A percentile compares a stretch with the other conserved stretches of the same genome.
These are phyloP conservation scores for Patella caerulea DNA, from an alignment of 2,888 invertebrate genomes.

Conservation along the genomic window DNA sequence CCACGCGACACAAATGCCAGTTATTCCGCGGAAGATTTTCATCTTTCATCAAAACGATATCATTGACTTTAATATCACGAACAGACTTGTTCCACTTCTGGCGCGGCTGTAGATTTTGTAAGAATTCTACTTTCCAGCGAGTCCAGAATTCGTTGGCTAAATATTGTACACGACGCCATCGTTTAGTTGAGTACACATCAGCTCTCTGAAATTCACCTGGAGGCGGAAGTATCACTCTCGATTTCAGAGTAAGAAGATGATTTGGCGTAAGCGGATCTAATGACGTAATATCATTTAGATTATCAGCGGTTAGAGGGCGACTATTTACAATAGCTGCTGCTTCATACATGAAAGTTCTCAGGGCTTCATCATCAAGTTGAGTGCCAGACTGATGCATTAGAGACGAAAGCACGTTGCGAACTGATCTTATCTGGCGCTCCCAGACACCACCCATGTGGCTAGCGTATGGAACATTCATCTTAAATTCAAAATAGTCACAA, in stretches of 20 bases:
- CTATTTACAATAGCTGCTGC: constrained; percentile 35
- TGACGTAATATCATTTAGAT: neutral
- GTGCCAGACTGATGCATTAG: constrained; percentile 25
- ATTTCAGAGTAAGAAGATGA: constrained; percentile 29
- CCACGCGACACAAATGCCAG: constrained; percentile 33
- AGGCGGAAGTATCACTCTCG: constrained; percentile 16
- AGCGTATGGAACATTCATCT: constrained; percentile 45
- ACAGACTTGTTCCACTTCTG: constrained; percentile 32
- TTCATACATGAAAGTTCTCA: constrained; percentile 36
- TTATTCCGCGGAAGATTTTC: constrained; percentile 32
- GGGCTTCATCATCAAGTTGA: constrained; percentile 29
- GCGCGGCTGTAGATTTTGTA: constrained; percentile 32
- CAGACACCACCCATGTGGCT: constrained; percentile 51
- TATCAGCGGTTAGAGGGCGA: constrained; percentile 31
- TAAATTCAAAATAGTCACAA: constrained; percentile 32
- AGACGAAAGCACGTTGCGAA: constrained; percentile 34
- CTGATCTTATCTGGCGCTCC: constrained; percentile 48
- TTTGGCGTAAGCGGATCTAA: constrained; percentile 31
- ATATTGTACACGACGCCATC: constrained; percentile 41
- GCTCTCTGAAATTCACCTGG: constrained; percentile 33
- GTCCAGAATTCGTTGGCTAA: constrained; percentile 44
- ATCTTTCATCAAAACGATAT: constrained; percentile 42
- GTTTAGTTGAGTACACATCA: constrained; percentile 36
- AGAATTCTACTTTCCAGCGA: constrained; percentile 40
- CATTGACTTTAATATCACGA: constrained; percentile 33